A percentile compares a stretch with the other conserved stretches of the same genome.
Evolutionary conservation across 2,888 invertebrate genomes (phyloP).

Genomic region (Agrotis puta): DNA sequence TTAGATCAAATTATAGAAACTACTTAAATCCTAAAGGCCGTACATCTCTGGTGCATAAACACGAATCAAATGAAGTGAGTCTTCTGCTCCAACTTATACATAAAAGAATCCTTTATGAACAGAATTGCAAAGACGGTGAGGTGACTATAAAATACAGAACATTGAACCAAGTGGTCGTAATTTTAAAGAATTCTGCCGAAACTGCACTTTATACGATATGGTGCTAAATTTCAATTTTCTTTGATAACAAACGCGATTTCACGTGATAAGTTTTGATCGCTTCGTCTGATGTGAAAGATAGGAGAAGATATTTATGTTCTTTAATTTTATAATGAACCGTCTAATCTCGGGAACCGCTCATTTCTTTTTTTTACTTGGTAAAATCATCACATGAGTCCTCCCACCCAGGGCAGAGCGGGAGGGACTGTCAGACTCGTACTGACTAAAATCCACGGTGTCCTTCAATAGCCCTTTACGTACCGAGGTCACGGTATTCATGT

Average conservation of each 20-base stretch:
- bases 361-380: too few species aligned
- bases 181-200: constrained; percentile 41
- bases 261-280: constrained; percentile 34
- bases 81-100: constrained; percentile 14
- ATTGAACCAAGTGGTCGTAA: constrained; percentile 52
- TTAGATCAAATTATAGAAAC: too few species aligned
- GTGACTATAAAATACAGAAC: constrained; percentile 59
- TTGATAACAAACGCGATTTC: constrained; percentile 33
- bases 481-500: too few species aligned
- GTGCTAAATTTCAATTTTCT: constrained; percentile 53
- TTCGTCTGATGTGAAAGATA: constrained; percentile 21
- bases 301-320: constrained; percentile 6
- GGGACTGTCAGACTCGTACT: too few species aligned
- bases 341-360: too few species aligned
- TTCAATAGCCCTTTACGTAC: too few species aligned
- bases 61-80: not conserved
- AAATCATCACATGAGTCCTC: too few species aligned
- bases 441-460: too few species aligned
- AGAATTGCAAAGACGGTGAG: constrained; percentile 58
- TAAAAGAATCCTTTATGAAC: constrained; percentile 16
- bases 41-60: too few species aligned
- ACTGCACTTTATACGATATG: constrained; percentile 44
- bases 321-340: too few species aligned
- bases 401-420: too few species aligned
- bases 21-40: too few species aligned